Conservation (phyloP, 2,888 invertebrate genomes). For the Drosophila meridionalis region DNA sequence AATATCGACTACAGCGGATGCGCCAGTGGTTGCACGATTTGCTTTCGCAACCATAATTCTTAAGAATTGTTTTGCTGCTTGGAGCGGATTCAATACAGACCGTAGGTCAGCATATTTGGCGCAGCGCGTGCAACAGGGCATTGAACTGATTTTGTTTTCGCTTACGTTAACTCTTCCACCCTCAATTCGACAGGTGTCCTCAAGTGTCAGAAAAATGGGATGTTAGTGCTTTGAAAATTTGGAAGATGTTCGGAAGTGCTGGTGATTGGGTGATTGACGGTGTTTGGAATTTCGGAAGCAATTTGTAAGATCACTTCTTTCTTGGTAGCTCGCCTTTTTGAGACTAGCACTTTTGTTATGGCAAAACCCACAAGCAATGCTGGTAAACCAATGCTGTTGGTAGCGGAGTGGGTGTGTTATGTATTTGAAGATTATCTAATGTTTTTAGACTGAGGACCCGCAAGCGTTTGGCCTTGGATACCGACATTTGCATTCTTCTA, state of each 20-base stretch:
- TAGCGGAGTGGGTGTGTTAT: not conserved
- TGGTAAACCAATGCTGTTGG: not conserved
- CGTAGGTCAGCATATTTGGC: not conserved
- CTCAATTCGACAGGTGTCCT: not conserved
- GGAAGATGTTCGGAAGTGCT: not conserved
- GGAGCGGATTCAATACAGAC: no score
- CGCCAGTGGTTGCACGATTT: not conserved
- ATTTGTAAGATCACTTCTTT: not conserved
- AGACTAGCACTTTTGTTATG: not conserved
- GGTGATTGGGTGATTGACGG: not conserved
- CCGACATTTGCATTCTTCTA: not conserved
- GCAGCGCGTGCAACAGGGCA: not conserved
- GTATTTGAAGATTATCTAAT: conserved; percentile 1
- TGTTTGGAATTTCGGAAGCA: conserved; percentile 1
- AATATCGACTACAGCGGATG: not conserved
- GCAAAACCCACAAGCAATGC: not conserved
- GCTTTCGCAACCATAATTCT: not conserved
- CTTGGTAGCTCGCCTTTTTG: not conserved
- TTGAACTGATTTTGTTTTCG: not conserved
- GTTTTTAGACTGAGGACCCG: not conserved
- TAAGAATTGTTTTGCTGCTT: not conserved
- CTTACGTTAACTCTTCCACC: not conserved
- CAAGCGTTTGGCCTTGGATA: not conserved
- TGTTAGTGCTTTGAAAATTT: not conserved
- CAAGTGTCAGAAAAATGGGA: not conserved